Base-by-base conservation (phyloP, 2,888 invertebrate genomes). In the Apotomis betuletana region DNA sequence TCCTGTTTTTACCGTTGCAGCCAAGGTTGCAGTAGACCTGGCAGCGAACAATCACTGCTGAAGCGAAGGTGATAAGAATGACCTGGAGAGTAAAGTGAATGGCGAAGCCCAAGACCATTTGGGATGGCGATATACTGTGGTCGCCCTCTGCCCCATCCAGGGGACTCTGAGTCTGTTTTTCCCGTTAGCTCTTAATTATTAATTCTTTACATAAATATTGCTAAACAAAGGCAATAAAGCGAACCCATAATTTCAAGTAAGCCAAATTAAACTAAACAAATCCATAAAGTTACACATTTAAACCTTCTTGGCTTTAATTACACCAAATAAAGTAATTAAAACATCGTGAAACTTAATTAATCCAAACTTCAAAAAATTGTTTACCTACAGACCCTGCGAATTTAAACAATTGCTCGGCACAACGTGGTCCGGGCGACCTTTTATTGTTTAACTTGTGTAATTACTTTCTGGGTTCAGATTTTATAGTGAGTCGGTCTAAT, bases 391-490 rank as follows among this genome's bases (percentile, higher is more conserved):
- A 10, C 55, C 61, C 61, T 13, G 46, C 27, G 46, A 62, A 67
- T 67, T 67, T 59, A 51, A 69, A 69, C 69, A 63, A 58, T 69
- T 69, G 63, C 52, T 52, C 52, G 13, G 58, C 15, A 36, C 46
- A 61, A 67, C 64, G 27, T 27, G 41, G 52, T 13, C 51, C 59
- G 36, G 41, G 12, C 36, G 67, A 71, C 71, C 61, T 67, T 67
- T 71, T 51, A 61, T 71, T 71, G 60, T 67, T 55, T 58, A 62
- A 67, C 55, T 71, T 67, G 67, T 38, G 51, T 64, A 71, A 67
- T 71, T 61, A 62, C 62, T 71, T 69, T 62, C 15, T 46, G 55
- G 67, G 70, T 57, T 63, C 54, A 60, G 65, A 70, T 70, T 70
- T 70, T 51, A 65, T 70, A 70, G 70, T 70, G 49, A 67, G 64